phyloP scores from a whole-genome alignment of 2,797 vertebrate species.

The Scyliorhinus canicula region DNA sequence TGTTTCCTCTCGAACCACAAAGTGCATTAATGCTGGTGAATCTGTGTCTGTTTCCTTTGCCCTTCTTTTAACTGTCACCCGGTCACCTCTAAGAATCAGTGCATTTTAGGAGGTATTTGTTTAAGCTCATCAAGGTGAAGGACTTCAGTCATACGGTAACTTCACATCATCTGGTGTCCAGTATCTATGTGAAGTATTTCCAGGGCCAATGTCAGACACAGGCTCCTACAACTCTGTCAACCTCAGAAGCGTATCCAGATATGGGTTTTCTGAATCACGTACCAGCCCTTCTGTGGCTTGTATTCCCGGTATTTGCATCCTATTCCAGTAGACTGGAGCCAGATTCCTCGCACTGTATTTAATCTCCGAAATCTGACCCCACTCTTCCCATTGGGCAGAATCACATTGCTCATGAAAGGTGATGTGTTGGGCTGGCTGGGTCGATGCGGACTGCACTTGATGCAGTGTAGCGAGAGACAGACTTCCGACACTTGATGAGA shows the following conservation, averaged over 20 bases:
- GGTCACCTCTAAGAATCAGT: not conserved
- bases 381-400: not conserved
- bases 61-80: not conserved
- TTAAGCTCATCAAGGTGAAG: not conserved
- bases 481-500: too few species aligned
- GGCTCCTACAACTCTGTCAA: not conserved
- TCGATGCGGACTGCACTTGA: too few species aligned
- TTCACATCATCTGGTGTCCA: not conserved
- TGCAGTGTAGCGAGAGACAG: too few species aligned
- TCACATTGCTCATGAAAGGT: not conserved
- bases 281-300: not conserved
- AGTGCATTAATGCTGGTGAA: not conserved
- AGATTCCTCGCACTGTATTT: not conserved
- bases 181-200: not conserved
- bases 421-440: too few species aligned
- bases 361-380: not conserved
- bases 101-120: not conserved
- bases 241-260: not conserved
- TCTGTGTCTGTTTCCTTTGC: not conserved
- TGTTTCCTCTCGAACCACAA: not conserved
- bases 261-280: not conserved
- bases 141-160: not conserved
- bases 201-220: not conserved
- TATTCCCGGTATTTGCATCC: not conserved
- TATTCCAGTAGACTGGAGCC: not conserved